phyloP scores from a whole-genome alignment of 2,797 vertebrate species.

The Centropyge bicolor region DNA sequence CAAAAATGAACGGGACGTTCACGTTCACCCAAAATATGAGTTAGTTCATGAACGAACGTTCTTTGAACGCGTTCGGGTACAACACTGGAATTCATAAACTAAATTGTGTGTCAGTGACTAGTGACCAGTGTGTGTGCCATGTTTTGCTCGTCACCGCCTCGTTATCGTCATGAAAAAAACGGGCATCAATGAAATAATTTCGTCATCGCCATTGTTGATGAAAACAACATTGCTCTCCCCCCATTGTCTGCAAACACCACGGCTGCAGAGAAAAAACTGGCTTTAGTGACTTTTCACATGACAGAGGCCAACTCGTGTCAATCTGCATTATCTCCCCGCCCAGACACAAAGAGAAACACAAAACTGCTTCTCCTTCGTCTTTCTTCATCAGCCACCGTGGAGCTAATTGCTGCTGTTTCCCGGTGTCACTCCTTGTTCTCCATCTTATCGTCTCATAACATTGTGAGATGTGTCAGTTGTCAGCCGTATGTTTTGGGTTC shows the following conservation, averaged over 20 bases:
- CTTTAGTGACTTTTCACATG: slow-evolving; percentile 46
- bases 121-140: too few relatives aligned
- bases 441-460: slow-evolving; percentile 36
- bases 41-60: too few relatives aligned
- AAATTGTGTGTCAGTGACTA: too few relatives aligned
- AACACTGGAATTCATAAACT: too few relatives aligned
- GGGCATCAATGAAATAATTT: too few relatives aligned
- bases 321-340: slow-evolving; percentile 51
- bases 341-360: slow-evolving; percentile 20
- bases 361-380: slow-evolving; percentile 18
- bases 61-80: too few relatives aligned
- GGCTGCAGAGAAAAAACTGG: slow-evolving; percentile 22
- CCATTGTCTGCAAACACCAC: slow-evolving; percentile 1
- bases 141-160: too few relatives aligned
- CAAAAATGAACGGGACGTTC: too few relatives aligned
- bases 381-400: slow-evolving; percentile 37
- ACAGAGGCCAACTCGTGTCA: slow-evolving; percentile 41
- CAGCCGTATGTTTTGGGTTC: slow-evolving; percentile 48
- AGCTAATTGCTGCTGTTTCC: slow-evolving; percentile 52
- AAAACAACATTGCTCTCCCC: too few relatives aligned
- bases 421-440: slow-evolving; percentile 24
- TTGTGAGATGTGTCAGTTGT: slow-evolving; percentile 49
- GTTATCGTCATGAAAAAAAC: too few relatives aligned
- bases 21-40: too few relatives aligned
- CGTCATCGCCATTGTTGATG: too few relatives aligned